Evolutionary conservation across 2,797 vertebrate genomes (phyloP).

Genomic region (Rhinogobio ventralis): DNA sequence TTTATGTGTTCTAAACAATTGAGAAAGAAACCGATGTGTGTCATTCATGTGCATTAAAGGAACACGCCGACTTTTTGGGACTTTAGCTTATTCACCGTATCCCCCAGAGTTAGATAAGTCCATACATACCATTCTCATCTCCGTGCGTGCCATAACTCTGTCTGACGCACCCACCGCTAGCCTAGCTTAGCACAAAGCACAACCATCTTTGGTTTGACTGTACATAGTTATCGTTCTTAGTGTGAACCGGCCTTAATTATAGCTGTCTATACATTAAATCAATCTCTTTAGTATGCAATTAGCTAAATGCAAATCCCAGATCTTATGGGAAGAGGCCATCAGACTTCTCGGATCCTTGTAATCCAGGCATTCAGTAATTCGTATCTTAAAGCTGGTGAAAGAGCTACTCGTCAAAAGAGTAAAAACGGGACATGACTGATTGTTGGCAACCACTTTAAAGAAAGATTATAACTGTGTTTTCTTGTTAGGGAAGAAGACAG

Average conservation of each 20-base stretch:
- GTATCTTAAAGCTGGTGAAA: not conserved
- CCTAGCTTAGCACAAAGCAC: too few relatives aligned
- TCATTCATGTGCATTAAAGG: too few relatives aligned
- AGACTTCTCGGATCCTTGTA: not conserved
- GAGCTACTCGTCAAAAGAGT: not conserved
- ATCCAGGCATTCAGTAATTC: not conserved
- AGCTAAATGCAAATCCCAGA: conserved; percentile 8
- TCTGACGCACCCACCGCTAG: too few relatives aligned
- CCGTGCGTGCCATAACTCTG: too few relatives aligned
- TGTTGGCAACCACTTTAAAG: not conserved
- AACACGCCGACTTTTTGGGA: too few relatives aligned
- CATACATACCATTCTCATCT: too few relatives aligned
- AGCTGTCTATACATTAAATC: not conserved
- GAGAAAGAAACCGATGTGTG: too few relatives aligned
- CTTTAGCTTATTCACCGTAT: too few relatives aligned
- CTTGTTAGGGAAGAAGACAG: not conserved
- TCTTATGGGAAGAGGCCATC: not conserved
- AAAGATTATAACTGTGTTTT: not conserved
- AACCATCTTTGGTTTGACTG: too few relatives aligned
- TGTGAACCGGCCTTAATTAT: not conserved
- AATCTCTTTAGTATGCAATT: not conserved
- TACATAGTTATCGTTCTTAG: too few relatives aligned
- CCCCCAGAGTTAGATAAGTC: too few relatives aligned
- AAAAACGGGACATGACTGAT: not conserved
- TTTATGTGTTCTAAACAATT: too few relatives aligned